A percentile compares a stretch with the other conserved stretches of the same genome.
Evolutionary conservation across 2,113 vertebrate species (phyloP).

Genomic region (Murina feae): DNA sequence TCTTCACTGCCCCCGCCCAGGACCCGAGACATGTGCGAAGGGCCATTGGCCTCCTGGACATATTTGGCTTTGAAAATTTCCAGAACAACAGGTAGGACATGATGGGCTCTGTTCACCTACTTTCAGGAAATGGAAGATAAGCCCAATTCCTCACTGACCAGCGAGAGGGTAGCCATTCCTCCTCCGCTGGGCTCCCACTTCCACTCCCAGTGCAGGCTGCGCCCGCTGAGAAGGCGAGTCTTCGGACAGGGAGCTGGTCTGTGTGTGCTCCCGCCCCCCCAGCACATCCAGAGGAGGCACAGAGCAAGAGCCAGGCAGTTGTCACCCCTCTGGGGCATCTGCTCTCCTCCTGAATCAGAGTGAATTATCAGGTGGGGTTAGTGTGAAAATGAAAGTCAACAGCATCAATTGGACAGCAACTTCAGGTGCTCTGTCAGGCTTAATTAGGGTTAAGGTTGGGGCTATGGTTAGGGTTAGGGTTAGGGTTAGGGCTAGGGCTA

Average conservation of each 20-base stretch:
- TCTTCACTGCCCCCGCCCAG: slow-evolving; percentile 84
- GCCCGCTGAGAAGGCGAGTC: background rate
- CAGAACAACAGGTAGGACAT: slow-evolving; percentile 92
- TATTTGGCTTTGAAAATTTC: slow-evolving; percentile 99
- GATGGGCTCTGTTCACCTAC: background rate
- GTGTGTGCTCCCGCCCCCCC: accelerated
- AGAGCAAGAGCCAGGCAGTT: background rate
- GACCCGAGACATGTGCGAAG: slow-evolving; percentile 75
- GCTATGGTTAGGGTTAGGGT: no score
- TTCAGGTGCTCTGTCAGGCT: background rate
- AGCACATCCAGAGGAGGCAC: background rate
- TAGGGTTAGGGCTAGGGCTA: no score
- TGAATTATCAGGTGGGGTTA: background rate
- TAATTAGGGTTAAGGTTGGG: background rate
- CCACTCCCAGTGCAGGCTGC: background rate
- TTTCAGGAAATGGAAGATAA: background rate
- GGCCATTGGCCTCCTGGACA: slow-evolving; percentile 93
- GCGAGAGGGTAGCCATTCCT: background rate
- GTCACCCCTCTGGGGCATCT: background rate
- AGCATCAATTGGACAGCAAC: background rate
- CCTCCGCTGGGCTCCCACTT: background rate
- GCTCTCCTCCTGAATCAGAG: background rate
- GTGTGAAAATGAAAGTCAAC: background rate
- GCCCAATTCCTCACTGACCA: background rate
- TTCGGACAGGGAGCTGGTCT: background rate